These are phyloP conservation scores for Ammodytes dubius DNA, from an alignment of 2,113 vertebrate genomes.

Conservation along the genomic window DNA sequence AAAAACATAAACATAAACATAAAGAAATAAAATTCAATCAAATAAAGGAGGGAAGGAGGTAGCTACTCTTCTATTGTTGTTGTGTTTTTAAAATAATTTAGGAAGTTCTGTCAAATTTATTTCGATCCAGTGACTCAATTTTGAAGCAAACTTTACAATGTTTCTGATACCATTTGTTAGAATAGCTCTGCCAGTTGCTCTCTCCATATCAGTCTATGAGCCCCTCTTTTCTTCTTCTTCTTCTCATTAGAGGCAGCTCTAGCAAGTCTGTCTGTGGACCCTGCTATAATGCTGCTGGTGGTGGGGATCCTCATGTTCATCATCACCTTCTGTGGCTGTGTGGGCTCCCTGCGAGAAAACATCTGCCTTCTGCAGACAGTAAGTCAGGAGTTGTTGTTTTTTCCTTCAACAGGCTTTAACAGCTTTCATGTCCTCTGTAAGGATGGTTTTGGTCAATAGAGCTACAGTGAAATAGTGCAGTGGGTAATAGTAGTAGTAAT, in stretches of 20 bases:
- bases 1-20: too few species aligned
- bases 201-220: neutral
- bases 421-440: neutral
- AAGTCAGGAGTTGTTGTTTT: constrained; percentile 49
- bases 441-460: neutral
- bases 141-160: neutral
- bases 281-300: constrained; percentile 88
- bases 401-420: neutral
- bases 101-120: too few species aligned
- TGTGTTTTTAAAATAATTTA: too few species aligned
- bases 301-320: constrained; percentile 93
- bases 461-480: neutral
- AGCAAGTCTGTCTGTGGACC: constrained; percentile 90
- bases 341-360: constrained; percentile 94
- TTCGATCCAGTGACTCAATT: too few species aligned
- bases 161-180: neutral
- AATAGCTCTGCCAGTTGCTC: neutral
- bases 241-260: constrained; percentile 87
- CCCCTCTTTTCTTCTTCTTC: neutral
- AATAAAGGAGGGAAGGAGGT: too few species aligned
- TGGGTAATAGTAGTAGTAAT: neutral
- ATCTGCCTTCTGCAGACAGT: constrained; percentile 93
- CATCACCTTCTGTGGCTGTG: constrained; percentile 95
- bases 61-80: too few species aligned
- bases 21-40: too few species aligned